A percentile compares a stretch with the other conserved stretches of the same genome.
phyloP scores from a whole-genome alignment of 2,113 vertebrate genomes.

The Pituophis catenifer region DNA sequence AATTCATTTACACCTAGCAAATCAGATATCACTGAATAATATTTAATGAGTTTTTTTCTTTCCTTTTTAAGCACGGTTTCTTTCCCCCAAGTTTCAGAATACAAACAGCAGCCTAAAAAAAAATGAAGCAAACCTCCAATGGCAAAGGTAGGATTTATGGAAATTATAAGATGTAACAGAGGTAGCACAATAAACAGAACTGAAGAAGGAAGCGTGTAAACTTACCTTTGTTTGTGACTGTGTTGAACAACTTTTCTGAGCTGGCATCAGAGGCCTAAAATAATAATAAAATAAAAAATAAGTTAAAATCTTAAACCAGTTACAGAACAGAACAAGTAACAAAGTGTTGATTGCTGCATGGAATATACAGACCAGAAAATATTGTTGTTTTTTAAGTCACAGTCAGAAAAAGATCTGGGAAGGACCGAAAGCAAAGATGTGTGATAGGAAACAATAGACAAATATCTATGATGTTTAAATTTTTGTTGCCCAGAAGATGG shows the following conservation, averaged over 20 bases:
- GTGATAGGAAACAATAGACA: neutral
- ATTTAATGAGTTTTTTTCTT: constrained; percentile 51
- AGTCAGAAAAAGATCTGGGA: neutral
- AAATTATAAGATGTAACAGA: neutral
- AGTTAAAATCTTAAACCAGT: neutral
- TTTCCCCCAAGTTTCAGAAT: constrained; percentile 52
- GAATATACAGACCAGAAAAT: neutral
- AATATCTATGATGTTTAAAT: constrained; percentile 4
- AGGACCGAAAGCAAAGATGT: constrained; percentile 4
- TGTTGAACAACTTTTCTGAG: constrained; percentile 95
- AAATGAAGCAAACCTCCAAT: constrained; percentile 53
- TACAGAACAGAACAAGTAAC: neutral
- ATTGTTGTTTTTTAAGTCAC: neutral
- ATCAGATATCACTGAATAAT: constrained; percentile 38
- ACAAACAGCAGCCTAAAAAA: constrained; percentile 44
- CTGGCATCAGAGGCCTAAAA: constrained; percentile 91
- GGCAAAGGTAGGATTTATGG: constrained; percentile 50
- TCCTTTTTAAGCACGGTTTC: constrained; percentile 37
- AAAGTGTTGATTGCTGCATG: neutral
- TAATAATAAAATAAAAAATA: constrained; percentile 59
- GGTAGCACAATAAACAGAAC: neutral
- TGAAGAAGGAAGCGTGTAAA: constrained; percentile 16
- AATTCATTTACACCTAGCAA: constrained; percentile 65
- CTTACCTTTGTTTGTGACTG: constrained; percentile 93
- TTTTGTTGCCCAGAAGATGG: constrained; percentile 79